A percentile compares a stretch with the other conserved stretches of the same genome.
Conservation (phyloP, 2,797 vertebrate genomes). For the Peromyscus eremicus region DNA sequence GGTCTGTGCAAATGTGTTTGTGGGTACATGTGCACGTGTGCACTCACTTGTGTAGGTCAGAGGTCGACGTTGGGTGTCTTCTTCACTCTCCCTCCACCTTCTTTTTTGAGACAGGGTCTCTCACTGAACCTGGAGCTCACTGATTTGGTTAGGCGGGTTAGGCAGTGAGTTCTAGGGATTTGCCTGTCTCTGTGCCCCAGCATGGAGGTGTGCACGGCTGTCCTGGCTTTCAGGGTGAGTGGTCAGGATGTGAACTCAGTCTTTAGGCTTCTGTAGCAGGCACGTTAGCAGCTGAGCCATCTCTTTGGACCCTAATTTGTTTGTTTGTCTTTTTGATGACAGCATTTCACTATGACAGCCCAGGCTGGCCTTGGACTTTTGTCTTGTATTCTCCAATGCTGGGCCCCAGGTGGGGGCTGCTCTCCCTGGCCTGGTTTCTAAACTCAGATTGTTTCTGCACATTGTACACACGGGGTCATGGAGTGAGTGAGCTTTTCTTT, state of each 20-base stretch:
- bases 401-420: not conserved
- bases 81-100: not conserved
- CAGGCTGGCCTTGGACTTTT: not conserved
- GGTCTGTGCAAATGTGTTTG: not conserved
- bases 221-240: too few species aligned
- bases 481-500: not conserved
- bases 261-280: not conserved
- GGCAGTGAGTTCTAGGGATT: not conserved
- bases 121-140: not conserved
- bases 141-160: not conserved
- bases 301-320: not conserved
- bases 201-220: not conserved
- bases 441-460: not conserved
- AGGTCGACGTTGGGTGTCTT: not conserved
- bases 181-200: not conserved
- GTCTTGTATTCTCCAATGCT: not conserved
- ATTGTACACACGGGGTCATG: not conserved
- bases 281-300: not conserved
- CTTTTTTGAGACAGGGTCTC: not conserved
- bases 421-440: not conserved
- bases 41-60: not conserved
- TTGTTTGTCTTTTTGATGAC: not conserved
- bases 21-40: not conserved
- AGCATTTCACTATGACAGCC: not conserved
- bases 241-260: not conserved